Evolutionary conservation across 2,888 invertebrate species (phyloP), one percentile per base, ranked within the genome.

Genomic region (Thymelicus sylvestris): DNA sequence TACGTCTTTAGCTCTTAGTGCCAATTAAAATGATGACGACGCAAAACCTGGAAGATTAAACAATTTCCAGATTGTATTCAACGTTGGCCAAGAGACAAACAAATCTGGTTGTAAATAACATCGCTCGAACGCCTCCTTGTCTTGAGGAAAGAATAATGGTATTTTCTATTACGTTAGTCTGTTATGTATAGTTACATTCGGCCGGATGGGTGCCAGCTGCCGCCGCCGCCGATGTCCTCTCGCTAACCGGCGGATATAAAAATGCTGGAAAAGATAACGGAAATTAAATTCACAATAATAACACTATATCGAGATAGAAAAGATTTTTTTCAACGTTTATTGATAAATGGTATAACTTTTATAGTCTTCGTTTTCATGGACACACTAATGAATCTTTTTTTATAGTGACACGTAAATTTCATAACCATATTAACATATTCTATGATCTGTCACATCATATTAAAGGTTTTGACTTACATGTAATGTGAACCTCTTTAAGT

Each of bases 101-200:
- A 90, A 86, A 87, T 84, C 84, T 81, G 86, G 90, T 85, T 89
- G 88, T 92, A 92, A 91, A 92, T 92, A 91, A 91, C 88, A 83
- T 84, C 86, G 90, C 86, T 88, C 84, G 90, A 91, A 92, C 91
- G 91, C 91, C 91, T 92, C 82, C 90, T 89, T 90, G 91, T 92
- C 92, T 88, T 85, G 84, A 79, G 82, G 84, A 84, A 90, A 92
- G 91, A 92, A 90, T 92, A 92, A 92, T 92, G 90, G 89, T 87
- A 89, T 92, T 92, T 92, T 92, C 90, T 92, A 92, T 92, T 92
- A 92, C 88, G 92, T 92, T 92, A 92, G 88, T 85, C 87, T 80
- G 82, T 85, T 86, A 83, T 83, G 86, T 88, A 86, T 89, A 89
- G 88, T 87, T 87, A 84, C 85, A 88, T 90, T 82, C 84, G 84